A percentile compares a stretch with the other conserved stretches of the same genome.
These are phyloP conservation scores for Phallusia fumigata DNA, from an alignment of 23 tunicate species.

Conservation along the genomic window DNA sequence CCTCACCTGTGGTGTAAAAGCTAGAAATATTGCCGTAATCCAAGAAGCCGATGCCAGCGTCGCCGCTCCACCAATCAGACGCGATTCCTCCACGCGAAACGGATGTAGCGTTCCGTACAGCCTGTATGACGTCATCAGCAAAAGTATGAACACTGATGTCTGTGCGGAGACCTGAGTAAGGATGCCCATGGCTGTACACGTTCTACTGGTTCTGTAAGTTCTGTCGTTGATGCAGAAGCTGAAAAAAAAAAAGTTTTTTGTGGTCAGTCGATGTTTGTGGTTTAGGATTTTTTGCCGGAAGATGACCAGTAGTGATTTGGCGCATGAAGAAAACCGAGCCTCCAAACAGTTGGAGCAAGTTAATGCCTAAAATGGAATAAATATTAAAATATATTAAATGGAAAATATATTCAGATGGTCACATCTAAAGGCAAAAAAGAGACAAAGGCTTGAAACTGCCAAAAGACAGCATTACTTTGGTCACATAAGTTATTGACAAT, in stretches of 20 bases:
- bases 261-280: too few species aligned
- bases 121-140: conserved; percentile 80
- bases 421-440: too few species aligned
- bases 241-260: not conserved
- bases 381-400: too few species aligned
- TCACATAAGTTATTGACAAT: too few species aligned
- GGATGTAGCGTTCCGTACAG: conserved; percentile 85
- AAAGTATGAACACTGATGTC: conserved; percentile 55
- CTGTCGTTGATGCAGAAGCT: conserved; percentile 51
- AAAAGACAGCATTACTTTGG: too few species aligned
- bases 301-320: too few species aligned
- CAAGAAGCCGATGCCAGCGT: conserved; percentile 31
- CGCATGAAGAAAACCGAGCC: too few species aligned
- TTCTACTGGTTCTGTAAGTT: conserved; percentile 40
- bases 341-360: too few species aligned
- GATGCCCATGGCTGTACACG: conserved; percentile 62
- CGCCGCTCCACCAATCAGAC: conserved; percentile 51
- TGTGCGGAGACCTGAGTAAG: conserved; percentile 70
- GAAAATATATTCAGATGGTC: too few species aligned
- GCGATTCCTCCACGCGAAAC: conserved; percentile 79
- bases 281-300: too few species aligned
- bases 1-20: conserved; percentile 63
- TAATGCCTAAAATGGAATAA: too few species aligned
- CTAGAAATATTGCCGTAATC: conserved; percentile 41
- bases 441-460: too few species aligned